Conservation (phyloP, 2,888 invertebrate genomes). For the Trachelus tabidus region DNA sequence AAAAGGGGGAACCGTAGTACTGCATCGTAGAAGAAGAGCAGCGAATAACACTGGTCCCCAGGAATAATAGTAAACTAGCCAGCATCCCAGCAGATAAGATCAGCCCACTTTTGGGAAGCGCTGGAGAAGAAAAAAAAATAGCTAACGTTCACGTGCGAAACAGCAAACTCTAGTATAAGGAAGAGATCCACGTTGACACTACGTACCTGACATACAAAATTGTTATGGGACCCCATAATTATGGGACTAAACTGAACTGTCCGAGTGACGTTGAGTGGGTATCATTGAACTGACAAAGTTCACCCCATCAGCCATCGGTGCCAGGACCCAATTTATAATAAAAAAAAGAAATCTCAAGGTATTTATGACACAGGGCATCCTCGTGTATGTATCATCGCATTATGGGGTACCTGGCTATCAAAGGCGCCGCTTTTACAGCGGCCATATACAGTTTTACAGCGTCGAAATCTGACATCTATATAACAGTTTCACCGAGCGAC, state of each 20-base stretch:
- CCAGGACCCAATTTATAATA: constrained; percentile 37
- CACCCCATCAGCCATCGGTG: constrained; percentile 23
- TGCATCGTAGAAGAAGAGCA: not conserved
- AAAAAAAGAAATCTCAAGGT: constrained; percentile 41
- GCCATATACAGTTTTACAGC: constrained; percentile 59
- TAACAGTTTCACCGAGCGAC: constrained; percentile 35
- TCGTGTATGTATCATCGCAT: constrained; percentile 41
- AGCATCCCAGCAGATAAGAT: not conserved
- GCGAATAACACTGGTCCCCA: not conserved
- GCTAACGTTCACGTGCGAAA: not conserved
- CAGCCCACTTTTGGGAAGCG: not conserved
- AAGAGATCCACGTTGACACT: not conserved
- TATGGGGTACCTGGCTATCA: constrained; percentile 50
- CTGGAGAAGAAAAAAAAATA: not conserved
- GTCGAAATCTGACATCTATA: constrained; percentile 62
- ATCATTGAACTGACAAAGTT: constrained; percentile 22
- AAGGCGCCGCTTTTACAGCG: constrained; percentile 55
- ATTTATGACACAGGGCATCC: constrained; percentile 52
- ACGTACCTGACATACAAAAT: not conserved
- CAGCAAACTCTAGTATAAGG: not conserved
- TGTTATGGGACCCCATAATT: not conserved
- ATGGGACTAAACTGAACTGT: not conserved
- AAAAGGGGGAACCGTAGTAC: not conserved
- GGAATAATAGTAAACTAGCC: not conserved
- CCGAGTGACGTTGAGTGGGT: not conserved